These are phyloP conservation scores for Volucella bombylans DNA, from an alignment of 2,888 invertebrate genomes.

Conservation along the genomic window DNA sequence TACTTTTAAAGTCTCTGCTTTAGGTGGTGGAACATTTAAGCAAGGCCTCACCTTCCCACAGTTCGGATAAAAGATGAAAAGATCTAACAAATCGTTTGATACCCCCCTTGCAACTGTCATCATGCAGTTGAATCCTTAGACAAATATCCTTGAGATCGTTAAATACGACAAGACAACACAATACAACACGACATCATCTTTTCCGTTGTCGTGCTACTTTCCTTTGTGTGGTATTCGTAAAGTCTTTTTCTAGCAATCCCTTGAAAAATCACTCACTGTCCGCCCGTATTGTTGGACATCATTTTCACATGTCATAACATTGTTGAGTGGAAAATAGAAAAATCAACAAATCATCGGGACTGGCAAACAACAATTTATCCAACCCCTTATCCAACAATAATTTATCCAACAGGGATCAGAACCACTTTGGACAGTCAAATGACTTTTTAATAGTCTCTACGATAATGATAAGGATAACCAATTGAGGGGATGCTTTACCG, in stretches of 20 bases:
- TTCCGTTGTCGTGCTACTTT: conserved; percentile 2
- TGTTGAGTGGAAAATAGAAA: conserved; percentile 29
- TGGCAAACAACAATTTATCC: conserved; percentile 5
- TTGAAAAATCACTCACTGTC: conserved; percentile 56
- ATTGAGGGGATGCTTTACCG: conserved; percentile 42
- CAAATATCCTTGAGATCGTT: conserved; percentile 26
- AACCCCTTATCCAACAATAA: conserved; percentile 8
- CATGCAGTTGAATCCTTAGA: conserved; percentile 37
- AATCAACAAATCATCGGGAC: conserved; percentile 37
- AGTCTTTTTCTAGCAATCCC: conserved; percentile 15
- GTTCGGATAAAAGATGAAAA: background rate
- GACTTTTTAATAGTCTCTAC: conserved; percentile 60
- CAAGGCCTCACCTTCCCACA: background rate
- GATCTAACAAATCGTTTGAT: conserved; percentile 6
- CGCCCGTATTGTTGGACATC: conserved; percentile 40
- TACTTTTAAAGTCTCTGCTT: background rate
- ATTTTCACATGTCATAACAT: conserved; percentile 62
- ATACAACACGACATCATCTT: conserved; percentile 24
- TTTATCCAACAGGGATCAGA: background rate
- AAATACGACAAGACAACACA: conserved; percentile 7
- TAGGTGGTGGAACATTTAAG: background rate
- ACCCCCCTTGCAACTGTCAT: conserved; percentile 33
- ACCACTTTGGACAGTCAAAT: conserved; percentile 36
- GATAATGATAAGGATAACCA: conserved; percentile 65
- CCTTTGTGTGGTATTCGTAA: conserved; percentile 4